Evolutionary conservation across 2,113 vertebrate species (phyloP), one percentile per base, ranked within the genome.

Genomic region (Beaufortia kweichowensis): DNA sequence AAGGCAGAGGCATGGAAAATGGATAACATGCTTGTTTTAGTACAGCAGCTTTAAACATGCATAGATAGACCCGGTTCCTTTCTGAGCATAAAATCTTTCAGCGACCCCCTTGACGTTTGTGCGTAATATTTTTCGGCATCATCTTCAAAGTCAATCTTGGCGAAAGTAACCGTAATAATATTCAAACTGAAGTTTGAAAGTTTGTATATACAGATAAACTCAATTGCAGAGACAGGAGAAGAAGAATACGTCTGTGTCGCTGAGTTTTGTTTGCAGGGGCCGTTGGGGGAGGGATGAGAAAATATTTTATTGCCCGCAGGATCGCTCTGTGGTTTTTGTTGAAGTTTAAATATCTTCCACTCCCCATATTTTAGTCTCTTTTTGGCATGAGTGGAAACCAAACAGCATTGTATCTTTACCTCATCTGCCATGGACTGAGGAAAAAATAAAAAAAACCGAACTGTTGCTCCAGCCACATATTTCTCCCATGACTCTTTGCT

Each of bases 341-440:
- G 59, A 75, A 79, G 75, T 67, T 83, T 81, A 78, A 84, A 85
- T 75, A 76, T 79, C 79, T 77, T 81, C 68, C 82, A 81, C 79
- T 81, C 72, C 69, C 82, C 79, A 73, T 78, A 84, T 81, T 81
- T 81, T 73, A 57, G 76, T 65, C 72, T 76, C 67, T 50, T 75
- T 55, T 78, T 83, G 77, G 66, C 81, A 80, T 73, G 56, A 76
- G 76, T 67, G 46, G 68, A 76, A 80, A 75, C 75, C 83, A 74
- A 83, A 76, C 62, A 75, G 72, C 66, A 26, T 66, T 75, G 67
- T 81, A 78, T 83, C 80, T 65, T 69, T 57, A 75, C 74, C 70
- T 84, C 77, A 69, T 79, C 68, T 84, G 80, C 80, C 75, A 77
- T 56, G 43, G 70, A 43, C 64, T 71, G 67, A 68, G 53, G 72